A percentile compares a stretch with the other conserved stretches of the same genome.
phyloP scores from a whole-genome alignment of 2,888 invertebrate species.

The Tupiocoris notatus region DNA sequence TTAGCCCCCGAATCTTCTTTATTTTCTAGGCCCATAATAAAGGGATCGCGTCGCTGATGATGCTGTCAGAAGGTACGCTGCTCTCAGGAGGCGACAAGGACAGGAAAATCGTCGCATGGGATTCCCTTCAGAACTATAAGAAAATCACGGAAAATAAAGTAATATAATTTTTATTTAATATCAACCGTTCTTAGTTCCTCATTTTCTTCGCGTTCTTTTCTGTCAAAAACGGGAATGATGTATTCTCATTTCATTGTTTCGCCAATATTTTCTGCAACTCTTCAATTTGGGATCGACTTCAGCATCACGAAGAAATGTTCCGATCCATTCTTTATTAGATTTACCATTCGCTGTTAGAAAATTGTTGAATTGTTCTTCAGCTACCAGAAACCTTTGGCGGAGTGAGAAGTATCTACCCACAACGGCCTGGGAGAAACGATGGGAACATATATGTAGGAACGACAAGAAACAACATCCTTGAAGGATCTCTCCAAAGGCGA shows the following conservation, averaged over 20 bases:
- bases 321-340: too few relatives aligned
- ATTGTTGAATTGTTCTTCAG: conserved; percentile 55
- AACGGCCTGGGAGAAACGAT: conserved; percentile 81
- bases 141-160: conserved; percentile 87
- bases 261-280: too few relatives aligned
- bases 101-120: conserved; percentile 88
- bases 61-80: conserved; percentile 86
- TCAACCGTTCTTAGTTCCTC: too few relatives aligned
- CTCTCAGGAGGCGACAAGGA: conserved; percentile 89
- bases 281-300: too few relatives aligned
- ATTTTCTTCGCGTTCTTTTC: too few relatives aligned
- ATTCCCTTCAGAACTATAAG: conserved; percentile 84
- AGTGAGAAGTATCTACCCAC: conserved; percentile 83
- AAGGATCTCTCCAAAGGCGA: conserved; percentile 83
- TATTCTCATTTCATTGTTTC: too few relatives aligned
- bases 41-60: conserved; percentile 80
- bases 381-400: conserved; percentile 85
- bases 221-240: too few relatives aligned
- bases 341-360: too few relatives aligned
- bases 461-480: conserved; percentile 82
- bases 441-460: conserved; percentile 91
- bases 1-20: too few relatives aligned
- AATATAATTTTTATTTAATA: too few relatives aligned
- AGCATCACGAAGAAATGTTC: too few relatives aligned
- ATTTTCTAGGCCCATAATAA: conserved; percentile 72